Percentiles rank a stretch among this genome's conserved stretches.
These are phyloP conservation scores for Vidua chalybeata DNA, from an alignment of 2,113 vertebrate genomes.

Conservation along the genomic window DNA sequence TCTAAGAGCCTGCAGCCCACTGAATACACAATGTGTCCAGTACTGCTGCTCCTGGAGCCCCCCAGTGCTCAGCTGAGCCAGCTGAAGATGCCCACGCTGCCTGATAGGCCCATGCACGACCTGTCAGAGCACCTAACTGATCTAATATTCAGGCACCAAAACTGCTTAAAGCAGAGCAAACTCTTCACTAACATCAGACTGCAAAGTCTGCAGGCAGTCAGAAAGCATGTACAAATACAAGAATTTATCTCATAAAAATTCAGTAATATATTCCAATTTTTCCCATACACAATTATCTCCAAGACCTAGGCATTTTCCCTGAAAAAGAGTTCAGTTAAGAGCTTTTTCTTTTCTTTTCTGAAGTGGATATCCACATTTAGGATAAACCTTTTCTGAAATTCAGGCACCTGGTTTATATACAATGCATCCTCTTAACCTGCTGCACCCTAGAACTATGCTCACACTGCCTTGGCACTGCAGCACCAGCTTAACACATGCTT, in stretches of 20 bases:
- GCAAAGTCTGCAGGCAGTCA: not conserved
- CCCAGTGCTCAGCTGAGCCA: not conserved
- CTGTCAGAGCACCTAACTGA: not conserved
- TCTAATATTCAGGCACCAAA: not conserved
- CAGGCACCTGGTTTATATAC: not conserved
- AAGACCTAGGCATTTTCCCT: not conserved
- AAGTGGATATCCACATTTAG: not conserved
- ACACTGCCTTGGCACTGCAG: not conserved
- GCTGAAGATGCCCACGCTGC: not conserved
- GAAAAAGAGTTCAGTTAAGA: not conserved
- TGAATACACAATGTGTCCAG: not conserved
- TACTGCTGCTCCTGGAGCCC: not conserved
- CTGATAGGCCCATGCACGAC: not conserved
- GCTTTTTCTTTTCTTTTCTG: not conserved
- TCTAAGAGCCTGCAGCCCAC: not conserved
- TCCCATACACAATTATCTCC: not conserved
- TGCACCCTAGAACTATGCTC: not conserved
- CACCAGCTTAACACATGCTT: not conserved
- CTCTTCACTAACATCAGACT: not conserved
- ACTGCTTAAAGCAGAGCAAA: not conserved
- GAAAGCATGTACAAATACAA: not conserved
- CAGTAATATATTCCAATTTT: not conserved
- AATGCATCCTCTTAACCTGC: not conserved
- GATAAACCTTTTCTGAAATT: not conserved
- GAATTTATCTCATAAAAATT: not conserved